Evolutionary conservation across 2,113 vertebrate genomes (phyloP).

Genomic region (Heptranchias perlo): DNA sequence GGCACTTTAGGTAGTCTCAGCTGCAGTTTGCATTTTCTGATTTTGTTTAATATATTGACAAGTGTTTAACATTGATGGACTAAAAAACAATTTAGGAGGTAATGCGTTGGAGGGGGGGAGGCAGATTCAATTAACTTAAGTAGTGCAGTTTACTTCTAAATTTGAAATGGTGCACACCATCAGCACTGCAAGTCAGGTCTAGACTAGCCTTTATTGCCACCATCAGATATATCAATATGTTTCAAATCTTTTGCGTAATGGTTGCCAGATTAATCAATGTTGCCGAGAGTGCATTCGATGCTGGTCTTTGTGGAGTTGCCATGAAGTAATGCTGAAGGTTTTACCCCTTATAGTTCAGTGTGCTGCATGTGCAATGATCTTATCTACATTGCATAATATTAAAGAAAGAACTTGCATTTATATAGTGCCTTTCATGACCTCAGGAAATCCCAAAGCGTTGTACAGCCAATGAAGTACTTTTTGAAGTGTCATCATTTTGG

Average conservation of each 20-base stretch:
- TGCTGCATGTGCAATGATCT: not conserved
- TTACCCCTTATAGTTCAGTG: not conserved
- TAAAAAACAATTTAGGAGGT: not conserved
- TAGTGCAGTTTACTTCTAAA: not conserved
- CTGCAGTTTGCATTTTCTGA: not conserved
- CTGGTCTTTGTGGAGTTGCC: not conserved
- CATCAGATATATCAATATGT: not conserved
- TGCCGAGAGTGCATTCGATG: not conserved
- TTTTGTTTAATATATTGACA: constrained; percentile 20
- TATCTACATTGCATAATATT: not conserved
- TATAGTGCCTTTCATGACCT: not conserved
- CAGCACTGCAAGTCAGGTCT: not conserved
- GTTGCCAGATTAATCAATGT: not conserved
- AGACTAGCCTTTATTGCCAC: not conserved
- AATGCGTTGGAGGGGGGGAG: not conserved
- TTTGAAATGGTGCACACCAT: not conserved
- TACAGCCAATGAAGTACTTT: not conserved
- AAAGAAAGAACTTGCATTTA: not conserved
- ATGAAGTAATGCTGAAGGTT: not conserved
- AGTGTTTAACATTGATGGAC: not conserved
- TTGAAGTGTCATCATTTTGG: too few relatives aligned
- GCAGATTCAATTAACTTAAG: constrained; percentile 33
- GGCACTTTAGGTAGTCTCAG: not conserved
- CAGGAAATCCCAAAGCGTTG: not conserved
- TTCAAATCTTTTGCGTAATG: not conserved